Percentiles rank a stretch among this genome's conserved stretches.
Evolutionary conservation across 2,888 invertebrate genomes (phyloP).

Genomic region (Agrotis exclamationis): DNA sequence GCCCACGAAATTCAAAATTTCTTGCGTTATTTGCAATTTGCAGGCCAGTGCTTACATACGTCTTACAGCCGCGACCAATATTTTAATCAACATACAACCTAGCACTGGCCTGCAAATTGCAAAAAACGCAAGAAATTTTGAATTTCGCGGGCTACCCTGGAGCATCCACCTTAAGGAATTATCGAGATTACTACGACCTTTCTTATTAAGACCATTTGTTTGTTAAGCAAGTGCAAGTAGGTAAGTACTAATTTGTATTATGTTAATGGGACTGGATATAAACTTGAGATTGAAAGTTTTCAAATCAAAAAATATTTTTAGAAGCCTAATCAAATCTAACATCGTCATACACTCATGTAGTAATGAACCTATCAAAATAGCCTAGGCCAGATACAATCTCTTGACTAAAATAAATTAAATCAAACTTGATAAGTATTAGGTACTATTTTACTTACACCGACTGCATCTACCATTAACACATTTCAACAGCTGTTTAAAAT

Average conservation of each 20-base stretch:
- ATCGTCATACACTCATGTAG: not conserved
- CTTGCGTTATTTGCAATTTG: too few relatives aligned
- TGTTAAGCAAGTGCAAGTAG: not conserved
- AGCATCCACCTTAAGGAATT: too few relatives aligned
- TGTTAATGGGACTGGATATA: not conserved
- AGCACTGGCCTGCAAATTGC: too few relatives aligned
- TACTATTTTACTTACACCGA: not conserved
- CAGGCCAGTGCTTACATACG: too few relatives aligned
- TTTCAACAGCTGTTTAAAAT: conserved; percentile 8
- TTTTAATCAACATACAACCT: too few relatives aligned
- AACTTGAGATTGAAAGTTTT: conserved; percentile 18
- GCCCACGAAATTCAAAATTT: too few relatives aligned
- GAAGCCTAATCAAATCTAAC: conserved; percentile 1
- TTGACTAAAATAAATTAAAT: not conserved
- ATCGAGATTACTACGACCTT: not conserved
- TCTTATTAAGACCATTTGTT: not conserved
- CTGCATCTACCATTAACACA: not conserved
- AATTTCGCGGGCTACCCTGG: too few relatives aligned
- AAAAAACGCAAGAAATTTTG: too few relatives aligned
- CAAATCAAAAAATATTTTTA: conserved; percentile 5
- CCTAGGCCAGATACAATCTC: too few relatives aligned
- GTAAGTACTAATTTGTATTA: not conserved
- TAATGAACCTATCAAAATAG: too few relatives aligned
- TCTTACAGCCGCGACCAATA: too few relatives aligned
- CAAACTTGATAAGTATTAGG: not conserved